Conservation (phyloP, 2,888 invertebrate genomes). For the Andrena bicolor region DNA sequence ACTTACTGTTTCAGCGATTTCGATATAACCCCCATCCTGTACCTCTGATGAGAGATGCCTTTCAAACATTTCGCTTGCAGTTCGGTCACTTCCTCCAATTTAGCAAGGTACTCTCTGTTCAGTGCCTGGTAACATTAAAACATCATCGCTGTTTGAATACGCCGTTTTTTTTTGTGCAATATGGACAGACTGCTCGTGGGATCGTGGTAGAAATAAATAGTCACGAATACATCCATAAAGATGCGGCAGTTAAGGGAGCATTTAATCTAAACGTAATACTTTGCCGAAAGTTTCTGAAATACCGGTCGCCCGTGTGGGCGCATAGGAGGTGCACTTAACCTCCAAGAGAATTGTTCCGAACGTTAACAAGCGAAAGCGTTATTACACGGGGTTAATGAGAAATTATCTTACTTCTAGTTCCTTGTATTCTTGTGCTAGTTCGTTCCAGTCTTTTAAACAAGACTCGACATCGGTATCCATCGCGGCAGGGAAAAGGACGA, state of each 20-base stretch:
- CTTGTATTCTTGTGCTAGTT: conserved; percentile 91
- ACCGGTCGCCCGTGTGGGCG: conserved; percentile 29
- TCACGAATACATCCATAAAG: neutral
- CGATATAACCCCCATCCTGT: conserved; percentile 93
- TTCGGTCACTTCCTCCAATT: conserved; percentile 93
- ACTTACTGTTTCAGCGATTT: conserved; percentile 93
- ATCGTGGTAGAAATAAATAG: neutral
- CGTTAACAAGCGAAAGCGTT: conserved; percentile 22
- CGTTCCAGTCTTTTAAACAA: conserved; percentile 92
- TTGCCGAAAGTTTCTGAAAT: neutral
- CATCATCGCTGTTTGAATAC: neutral
- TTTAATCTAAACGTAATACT: neutral
- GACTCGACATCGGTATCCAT: conserved; percentile 88
- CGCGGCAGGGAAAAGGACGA: conserved; percentile 22
- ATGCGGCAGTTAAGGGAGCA: neutral
- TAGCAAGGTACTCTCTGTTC: conserved; percentile 93
- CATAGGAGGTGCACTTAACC: conserved; percentile 58
- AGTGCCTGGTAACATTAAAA: conserved; percentile 86
- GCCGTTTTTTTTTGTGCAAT: neutral
- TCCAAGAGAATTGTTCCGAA: conserved; percentile 43
- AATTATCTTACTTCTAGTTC: conserved; percentile 89
- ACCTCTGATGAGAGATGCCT: conserved; percentile 96
- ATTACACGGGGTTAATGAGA: conserved; percentile 14
- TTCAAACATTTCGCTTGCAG: conserved; percentile 95
- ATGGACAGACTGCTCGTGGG: conserved; percentile 1